Conservation (phyloP, 2,888 invertebrate species). For the Andricus curvator region DNA sequence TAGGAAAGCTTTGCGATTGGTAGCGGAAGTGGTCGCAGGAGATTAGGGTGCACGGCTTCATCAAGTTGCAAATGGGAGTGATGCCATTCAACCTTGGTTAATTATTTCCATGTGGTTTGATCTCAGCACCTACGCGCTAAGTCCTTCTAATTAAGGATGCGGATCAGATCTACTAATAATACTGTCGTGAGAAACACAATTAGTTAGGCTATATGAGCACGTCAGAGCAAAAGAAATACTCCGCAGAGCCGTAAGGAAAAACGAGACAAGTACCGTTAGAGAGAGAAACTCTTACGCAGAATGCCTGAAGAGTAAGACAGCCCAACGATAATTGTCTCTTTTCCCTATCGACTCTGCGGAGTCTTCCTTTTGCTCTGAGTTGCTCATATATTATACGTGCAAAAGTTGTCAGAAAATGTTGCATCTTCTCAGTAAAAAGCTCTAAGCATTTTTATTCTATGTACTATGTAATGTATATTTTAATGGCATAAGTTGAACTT, state of each 20-base stretch:
- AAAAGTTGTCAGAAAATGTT: neutral
- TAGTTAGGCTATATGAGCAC: slow-evolving; percentile 38
- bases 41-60: neutral
- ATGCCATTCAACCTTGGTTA: slow-evolving; percentile 55
- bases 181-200: slow-evolving; percentile 45
- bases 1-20: slow-evolving; percentile 4
- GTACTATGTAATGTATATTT: no score
- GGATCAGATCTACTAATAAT: slow-evolving; percentile 59
- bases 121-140: slow-evolving; percentile 17
- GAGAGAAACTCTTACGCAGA: no score
- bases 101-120: slow-evolving; percentile 56
- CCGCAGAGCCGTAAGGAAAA: no score
- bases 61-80: slow-evolving; percentile 10
- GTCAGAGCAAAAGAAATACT: no score
- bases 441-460: no score
- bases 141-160: slow-evolving; percentile 58
- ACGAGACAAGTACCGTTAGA: no score
- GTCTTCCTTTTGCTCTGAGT: no score
- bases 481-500: no score
- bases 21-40: neutral
- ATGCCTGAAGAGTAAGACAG: no score
- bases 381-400: neutral
- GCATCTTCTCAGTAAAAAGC: no score
- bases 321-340: no score
- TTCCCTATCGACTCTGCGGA: no score